Evolutionary conservation across 1,140 invertebrate species (phyloP), one percentile per base, ranked within the genome.

Genomic region (Listronotus bonariensis): DNA sequence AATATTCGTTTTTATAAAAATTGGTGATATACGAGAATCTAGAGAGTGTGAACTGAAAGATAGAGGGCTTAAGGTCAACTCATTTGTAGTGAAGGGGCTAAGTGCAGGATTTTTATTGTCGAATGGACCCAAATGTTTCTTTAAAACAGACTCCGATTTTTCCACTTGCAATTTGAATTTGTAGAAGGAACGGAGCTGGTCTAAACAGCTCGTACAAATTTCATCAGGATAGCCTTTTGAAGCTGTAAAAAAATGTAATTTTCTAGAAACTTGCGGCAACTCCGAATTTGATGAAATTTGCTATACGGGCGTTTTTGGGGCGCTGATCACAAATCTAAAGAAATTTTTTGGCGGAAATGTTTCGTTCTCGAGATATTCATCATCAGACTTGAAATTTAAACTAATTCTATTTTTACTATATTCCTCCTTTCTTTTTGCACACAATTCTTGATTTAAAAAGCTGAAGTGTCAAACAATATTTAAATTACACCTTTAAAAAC

Each of bases 161-260:
- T 73, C 72, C 45, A 72, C 68, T 56, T 68, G 65, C 12, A 71
- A 10, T 60, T 72, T 72, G 43, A 75, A 75, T 64, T 72, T 72
- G 49, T 71, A 75, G 8, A 67, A 55, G 20, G 26, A 40, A 15
- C 40, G 57, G 8, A 69, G 59, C 59, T 67, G 66, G 40, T 73
- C 60, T 11, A 74, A 7, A 55, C 73, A 75, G 18, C 38, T 66
- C 38, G 53, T 18, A 56, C 73, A 75, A 34, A 75, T 74, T 55
- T 65, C 62, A 52, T 68, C 64, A 14, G 72, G 68, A 41, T 61
- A 68, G n/a, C 55, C 61, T 49, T 72, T 40, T 62, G 38, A 32
- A 68, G 9, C 71, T 72, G 41, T 20, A 68, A 71, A 52, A 38
- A n/a, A 60, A 53, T n/a, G n/a, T n/a, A n/a, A n/a, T n/a, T n/a